phyloP scores from a whole-genome alignment of 1,140 invertebrate species.

The Zaprionus kolodkinae region DNA sequence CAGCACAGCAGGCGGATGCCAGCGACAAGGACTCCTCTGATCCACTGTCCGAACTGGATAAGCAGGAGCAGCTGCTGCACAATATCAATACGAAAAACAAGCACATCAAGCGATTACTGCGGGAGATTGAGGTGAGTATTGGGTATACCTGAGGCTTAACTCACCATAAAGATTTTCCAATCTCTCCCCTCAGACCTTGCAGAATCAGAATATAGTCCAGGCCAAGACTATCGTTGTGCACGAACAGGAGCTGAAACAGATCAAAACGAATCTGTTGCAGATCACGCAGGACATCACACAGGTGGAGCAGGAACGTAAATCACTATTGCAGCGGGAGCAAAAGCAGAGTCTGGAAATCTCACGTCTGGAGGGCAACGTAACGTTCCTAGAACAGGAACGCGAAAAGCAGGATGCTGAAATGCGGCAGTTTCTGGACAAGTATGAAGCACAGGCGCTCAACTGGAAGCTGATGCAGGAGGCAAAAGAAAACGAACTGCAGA shows the following conservation, averaged over 20 bases:
- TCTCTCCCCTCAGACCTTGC: constrained; percentile 54
- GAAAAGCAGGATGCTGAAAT: constrained; percentile 75
- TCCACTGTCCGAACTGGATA: constrained; percentile 79
- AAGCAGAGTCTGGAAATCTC: constrained; percentile 64
- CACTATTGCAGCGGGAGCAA: constrained; percentile 49
- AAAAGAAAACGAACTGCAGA: constrained; percentile 70
- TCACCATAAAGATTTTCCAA: neutral
- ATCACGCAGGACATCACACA: constrained; percentile 65
- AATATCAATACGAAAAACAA: constrained; percentile 83
- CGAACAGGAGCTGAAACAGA: constrained; percentile 67
- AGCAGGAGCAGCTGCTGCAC: constrained; percentile 78
- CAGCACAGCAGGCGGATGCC: constrained; percentile 63
- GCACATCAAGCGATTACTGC: constrained; percentile 80
- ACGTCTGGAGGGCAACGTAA: constrained; percentile 72
- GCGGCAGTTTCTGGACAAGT: constrained; percentile 69
- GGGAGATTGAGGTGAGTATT: constrained; percentile 74
- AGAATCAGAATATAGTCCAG: constrained; percentile 77
- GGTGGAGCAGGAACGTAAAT: constrained; percentile 66
- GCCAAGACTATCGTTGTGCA: constrained; percentile 71
- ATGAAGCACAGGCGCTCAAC: constrained; percentile 58
- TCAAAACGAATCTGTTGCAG: constrained; percentile 58
- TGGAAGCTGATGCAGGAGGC: constrained; percentile 69
- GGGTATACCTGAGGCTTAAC: neutral
- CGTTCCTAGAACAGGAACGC: constrained; percentile 74
- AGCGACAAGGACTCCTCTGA: constrained; percentile 83